phyloP scores from a whole-genome alignment of 1,140 invertebrate species.

The Andricus grossulariae region DNA sequence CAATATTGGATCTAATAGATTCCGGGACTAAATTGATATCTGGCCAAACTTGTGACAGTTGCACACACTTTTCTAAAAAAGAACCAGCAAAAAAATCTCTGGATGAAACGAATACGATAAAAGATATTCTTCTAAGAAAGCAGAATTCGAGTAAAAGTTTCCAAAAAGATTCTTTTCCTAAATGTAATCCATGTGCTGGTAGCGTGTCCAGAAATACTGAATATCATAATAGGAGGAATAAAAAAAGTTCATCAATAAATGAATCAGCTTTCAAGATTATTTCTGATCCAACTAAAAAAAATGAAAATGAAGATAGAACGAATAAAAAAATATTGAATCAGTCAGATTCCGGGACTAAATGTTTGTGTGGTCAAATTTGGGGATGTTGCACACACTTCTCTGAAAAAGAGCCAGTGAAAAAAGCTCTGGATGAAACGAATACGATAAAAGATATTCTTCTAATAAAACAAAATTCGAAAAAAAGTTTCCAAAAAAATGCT shows the following conservation, averaged over 20 bases:
- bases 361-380: slow-evolving; percentile 29
- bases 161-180: not conserved
- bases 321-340: no score
- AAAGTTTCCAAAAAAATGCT: not conserved
- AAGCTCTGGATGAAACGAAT: not conserved
- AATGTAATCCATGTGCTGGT: not conserved
- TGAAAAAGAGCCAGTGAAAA: not conserved
- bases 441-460: no score
- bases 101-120: not conserved
- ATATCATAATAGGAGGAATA: not conserved
- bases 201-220: not conserved
- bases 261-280: no score
- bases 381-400: not conserved
- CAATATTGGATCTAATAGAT: no score
- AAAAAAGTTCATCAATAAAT: not conserved
- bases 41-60: slow-evolving; percentile 19
- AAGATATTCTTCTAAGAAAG: not conserved
- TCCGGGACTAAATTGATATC: not conserved
- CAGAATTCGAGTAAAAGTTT: not conserved
- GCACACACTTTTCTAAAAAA: not conserved
- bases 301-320: no score
- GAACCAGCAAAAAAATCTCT: not conserved
- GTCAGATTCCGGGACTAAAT: slow-evolving; percentile 18
- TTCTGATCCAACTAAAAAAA: no score
- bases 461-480: not conserved